These are phyloP conservation scores for Protonemura montana DNA, from an alignment of 2,888 invertebrate genomes.

Conservation along the genomic window DNA sequence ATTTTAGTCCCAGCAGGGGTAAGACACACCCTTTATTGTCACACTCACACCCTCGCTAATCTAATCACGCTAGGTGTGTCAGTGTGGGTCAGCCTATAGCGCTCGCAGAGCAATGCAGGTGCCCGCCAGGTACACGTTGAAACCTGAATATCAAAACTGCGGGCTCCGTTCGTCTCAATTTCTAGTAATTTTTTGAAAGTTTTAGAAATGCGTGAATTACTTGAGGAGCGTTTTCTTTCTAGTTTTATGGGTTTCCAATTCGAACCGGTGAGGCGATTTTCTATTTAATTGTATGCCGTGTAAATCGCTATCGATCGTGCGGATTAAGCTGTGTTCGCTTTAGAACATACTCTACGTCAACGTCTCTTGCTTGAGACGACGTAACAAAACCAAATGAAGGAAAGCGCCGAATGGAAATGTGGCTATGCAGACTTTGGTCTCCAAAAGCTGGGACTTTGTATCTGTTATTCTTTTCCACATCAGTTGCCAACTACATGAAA, in stretches of 20 bases:
- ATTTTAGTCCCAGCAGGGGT: background rate
- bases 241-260: background rate
- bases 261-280: background rate
- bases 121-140: no score
- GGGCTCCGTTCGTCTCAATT: no score
- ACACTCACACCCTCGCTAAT: background rate
- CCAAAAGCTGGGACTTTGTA: no score
- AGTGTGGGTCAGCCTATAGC: no score
- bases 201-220: background rate
- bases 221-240: background rate
- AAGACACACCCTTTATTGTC: background rate
- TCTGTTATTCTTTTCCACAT: no score
- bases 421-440: background rate
- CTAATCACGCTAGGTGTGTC: background rate
- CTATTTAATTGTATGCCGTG: background rate
- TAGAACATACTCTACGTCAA: background rate
- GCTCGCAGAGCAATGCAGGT: no score
- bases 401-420: background rate
- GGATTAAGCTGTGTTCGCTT: background rate
- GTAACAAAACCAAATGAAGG: background rate
- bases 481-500: no score
- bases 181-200: no score
- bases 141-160: no score
- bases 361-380: background rate
- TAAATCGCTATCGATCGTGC: background rate